Evolutionary conservation across 2,888 invertebrate genomes (phyloP), one percentile per base, ranked within the genome.

Genomic region (Ashinkailepas kermadecensis): DNA sequence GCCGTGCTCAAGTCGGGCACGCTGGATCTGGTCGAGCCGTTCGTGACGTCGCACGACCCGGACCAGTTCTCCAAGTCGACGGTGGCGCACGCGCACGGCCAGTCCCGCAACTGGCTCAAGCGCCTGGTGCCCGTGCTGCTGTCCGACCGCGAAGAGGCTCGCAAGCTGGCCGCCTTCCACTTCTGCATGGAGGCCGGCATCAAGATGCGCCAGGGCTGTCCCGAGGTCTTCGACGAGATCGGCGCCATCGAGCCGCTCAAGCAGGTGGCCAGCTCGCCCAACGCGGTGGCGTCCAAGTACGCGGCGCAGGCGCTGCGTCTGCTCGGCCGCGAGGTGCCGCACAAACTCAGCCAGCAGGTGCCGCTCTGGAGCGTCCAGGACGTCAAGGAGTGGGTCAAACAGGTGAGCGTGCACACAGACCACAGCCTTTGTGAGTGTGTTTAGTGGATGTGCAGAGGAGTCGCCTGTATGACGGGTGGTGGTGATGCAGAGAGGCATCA

Each of bases 171-270:
- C 8, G 97, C 99, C 64, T 99, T 99, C 87, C 99, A 99, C 87
- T 90, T 98, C 88, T 97, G 97, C 87, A 97, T 99, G 97, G 99
- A 99, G 88, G 98, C 99, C 18, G 96, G 96, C 65, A 98, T 99
- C 82, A 99, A 99, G 88, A 95, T 96, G 86, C 93, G 94, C 85
- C 96, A 96, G 87, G 94, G 94, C 9, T 95, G 95, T 84, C 95
- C 95, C 0, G 93, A 93, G 87, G 94, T 97, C 86, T 97, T 98
- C 87, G 91, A 93, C 83, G 95, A 96, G 88, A 98, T 99, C 85
- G 96, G 95, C 81, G 98, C 97, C 0, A 94, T 99, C 84, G 96
- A 96, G 86, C 94, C 97, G 0, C 89, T 99, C 85, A 99, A 98
- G 87, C 94, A 93, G 86, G 96, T 98, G 0, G 99, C 99, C 13